Base-by-base conservation (phyloP, 92 coral and sea anemone species). In the Virgularia gustaviana region DNA sequence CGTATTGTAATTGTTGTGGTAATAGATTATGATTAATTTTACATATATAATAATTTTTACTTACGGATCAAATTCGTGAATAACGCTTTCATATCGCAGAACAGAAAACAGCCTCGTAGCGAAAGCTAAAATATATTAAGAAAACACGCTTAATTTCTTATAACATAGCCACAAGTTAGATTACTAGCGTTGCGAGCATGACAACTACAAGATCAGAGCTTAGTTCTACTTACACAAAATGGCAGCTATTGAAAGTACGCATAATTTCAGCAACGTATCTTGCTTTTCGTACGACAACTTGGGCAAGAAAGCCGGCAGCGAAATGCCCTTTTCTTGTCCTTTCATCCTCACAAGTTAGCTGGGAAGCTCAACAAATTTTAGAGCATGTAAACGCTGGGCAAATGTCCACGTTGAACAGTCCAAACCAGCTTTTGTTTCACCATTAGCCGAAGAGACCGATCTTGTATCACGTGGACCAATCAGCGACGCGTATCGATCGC, bases 21-120 rank as follows among this genome's bases (percentile, higher is more conserved):
- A n/a, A n/a, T n/a, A n/a, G 3, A 20, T 2, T 3, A 36, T 11
- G 6, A 2, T 32, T 18, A 64, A 20, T 41, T 27, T 6, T 11
- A 43, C 13, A 2, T 20, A 9, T 37, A 9, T 39, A 66, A 9
- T 27, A 23, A 20, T 42, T 19, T 15, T 20, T 74, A 92, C 98
- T 92, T 78, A 92, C 98, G 98, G 98, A 92, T 92, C 98, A 71
- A 92, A 92, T 76, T 92, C 98, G 83, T 92, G 98, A 75, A 92
- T 92, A 37, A 92, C 98, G 64, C 98, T 92, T 76, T 92, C 98
- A 56, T 89, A 92, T 22, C 98, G 83, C 54, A 92, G 65, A 12
- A 92, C 98, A n/a, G 98, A 92, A 78, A 92, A 92, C 71, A 92
- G 45, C 49, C 98, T 86, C 1, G 98, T 89, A 3, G 98, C 88